Conservation (phyloP, 2,888 invertebrate species). For the Eurytoma adleriae region DNA sequence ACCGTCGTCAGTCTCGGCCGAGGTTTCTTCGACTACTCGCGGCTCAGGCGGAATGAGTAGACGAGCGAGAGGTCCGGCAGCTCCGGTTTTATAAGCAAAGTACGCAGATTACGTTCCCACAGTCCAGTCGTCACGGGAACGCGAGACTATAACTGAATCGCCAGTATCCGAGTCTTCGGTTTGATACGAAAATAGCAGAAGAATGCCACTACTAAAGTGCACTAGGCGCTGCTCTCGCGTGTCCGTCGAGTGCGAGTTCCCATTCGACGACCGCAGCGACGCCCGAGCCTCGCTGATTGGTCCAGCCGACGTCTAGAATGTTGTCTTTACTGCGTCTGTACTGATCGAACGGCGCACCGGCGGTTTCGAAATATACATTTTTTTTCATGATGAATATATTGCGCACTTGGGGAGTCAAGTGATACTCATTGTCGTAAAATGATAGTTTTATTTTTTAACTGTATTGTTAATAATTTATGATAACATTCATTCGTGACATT, state of each 20-base stretch:
- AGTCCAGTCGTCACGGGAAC: constrained; percentile 14
- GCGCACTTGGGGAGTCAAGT: not conserved
- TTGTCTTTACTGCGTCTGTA: not conserved
- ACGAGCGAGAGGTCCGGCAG: not conserved
- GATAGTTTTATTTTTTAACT: constrained; percentile 33
- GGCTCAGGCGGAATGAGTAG: not conserved
- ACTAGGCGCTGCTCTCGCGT: not conserved
- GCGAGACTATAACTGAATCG: constrained; percentile 14
- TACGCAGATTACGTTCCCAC: constrained; percentile 37
- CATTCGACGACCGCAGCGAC: too few species aligned
- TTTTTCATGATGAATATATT: not conserved
- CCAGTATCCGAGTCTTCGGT: constrained; percentile 9
- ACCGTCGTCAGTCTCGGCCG: not conserved
- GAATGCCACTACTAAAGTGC: constrained; percentile 23
- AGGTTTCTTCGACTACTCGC: not conserved
- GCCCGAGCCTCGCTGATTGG: too few species aligned
- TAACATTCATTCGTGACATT: not conserved
- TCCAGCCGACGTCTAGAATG: too few species aligned
- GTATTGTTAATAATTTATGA: not conserved
- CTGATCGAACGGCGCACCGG: not conserved
- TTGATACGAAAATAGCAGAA: constrained; percentile 51
- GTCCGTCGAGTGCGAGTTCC: too few species aligned
- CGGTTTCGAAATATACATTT: not conserved
- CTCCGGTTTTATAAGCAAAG: constrained; percentile 8
- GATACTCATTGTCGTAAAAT: constrained; percentile 12